Conservation (phyloP, 2,888 invertebrate species). For the Mesoligia furuncula region DNA sequence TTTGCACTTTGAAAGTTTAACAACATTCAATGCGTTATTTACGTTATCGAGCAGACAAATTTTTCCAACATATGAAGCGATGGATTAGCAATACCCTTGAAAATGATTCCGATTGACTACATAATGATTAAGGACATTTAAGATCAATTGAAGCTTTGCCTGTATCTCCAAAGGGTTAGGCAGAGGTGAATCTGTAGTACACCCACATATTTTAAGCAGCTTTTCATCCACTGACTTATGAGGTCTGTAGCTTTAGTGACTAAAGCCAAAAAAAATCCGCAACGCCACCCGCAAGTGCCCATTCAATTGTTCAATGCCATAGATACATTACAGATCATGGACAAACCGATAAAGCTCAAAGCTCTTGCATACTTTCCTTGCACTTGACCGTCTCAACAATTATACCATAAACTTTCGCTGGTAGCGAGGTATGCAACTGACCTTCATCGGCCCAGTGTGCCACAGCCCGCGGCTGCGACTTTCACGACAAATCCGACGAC, state of each 20-base stretch:
- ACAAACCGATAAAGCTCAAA: conserved; percentile 46
- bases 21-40: not conserved
- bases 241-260: too few relatives aligned
- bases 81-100: not conserved
- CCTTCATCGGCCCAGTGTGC: conserved; percentile 81
- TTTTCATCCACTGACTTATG: not conserved
- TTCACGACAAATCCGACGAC: conserved; percentile 76
- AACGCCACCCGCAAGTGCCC: not conserved
- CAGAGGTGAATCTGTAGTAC: too few relatives aligned
- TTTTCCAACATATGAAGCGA: not conserved
- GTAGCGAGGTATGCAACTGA: conserved; percentile 74
- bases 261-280: not conserved
- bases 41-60: not conserved
- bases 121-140: not conserved
- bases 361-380: conserved; percentile 73
- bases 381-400: conserved; percentile 83
- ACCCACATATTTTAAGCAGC: not conserved
- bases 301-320: conserved; percentile 16
- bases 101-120: not conserved
- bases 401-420: conserved; percentile 86
- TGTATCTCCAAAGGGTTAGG: too few relatives aligned
- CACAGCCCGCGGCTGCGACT: conserved; percentile 80
- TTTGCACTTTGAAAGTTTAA: not conserved
- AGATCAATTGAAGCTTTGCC: not conserved
- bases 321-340: conserved; percentile 27